These are phyloP conservation scores for Tautogolabrus adspersus DNA, from an alignment of 2,113 vertebrate genomes.

Conservation along the genomic window DNA sequence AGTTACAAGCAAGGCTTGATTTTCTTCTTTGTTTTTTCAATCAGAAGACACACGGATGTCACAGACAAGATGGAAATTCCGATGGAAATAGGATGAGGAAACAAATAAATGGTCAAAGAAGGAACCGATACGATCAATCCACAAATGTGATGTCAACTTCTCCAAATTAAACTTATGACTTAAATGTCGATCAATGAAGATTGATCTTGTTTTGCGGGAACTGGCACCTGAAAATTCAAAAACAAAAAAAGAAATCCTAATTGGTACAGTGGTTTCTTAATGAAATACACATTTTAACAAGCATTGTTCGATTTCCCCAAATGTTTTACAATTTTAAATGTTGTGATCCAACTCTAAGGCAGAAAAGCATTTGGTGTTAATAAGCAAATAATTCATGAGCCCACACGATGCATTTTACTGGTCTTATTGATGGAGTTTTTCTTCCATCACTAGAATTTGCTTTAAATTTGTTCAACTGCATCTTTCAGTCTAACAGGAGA, in stretches of 20 bases:
- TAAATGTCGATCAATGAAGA: constrained; percentile 27
- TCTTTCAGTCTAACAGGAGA: too few relatives aligned
- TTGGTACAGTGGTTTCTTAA: neutral
- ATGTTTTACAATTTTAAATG: neutral
- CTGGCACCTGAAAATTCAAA: constrained; percentile 64
- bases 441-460: neutral
- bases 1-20: neutral
- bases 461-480: too few relatives aligned
- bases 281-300: neutral
- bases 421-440: neutral
- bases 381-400: constrained; percentile 3
- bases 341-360: neutral
- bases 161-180: neutral
- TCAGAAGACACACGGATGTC: neutral
- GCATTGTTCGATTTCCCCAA: neutral
- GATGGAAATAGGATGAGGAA: neutral
- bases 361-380: neutral
- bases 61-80: neutral
- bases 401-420: neutral
- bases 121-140: neutral
- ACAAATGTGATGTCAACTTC: neutral
- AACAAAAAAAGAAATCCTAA: neutral
- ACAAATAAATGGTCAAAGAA: neutral
- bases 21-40: neutral
- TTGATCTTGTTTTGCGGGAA: constrained; percentile 52